Evolutionary conservation across 2,888 invertebrate species (phyloP).

Genomic region (Noctuana brunneofusca): DNA sequence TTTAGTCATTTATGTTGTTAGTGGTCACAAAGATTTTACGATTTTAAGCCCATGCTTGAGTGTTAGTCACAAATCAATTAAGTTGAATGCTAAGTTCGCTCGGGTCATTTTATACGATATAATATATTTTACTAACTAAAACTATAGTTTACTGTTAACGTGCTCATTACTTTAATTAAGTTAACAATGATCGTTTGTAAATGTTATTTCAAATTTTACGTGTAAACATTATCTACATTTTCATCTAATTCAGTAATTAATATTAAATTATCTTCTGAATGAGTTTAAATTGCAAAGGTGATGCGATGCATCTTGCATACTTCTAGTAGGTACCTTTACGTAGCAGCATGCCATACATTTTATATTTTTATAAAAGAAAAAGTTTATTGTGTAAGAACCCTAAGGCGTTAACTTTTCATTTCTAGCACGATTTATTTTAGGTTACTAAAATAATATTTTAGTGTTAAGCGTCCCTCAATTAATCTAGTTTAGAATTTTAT

Average conservation of each 20-base stretch:
- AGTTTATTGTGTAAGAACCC: no score
- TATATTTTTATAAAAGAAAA: conserved; percentile 53
- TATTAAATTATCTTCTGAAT: neutral
- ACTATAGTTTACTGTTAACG: neutral
- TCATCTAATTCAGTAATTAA: neutral
- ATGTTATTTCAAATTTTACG: conserved; percentile 1
- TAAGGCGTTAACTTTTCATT: conserved; percentile 13
- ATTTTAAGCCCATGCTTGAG: conserved; percentile 12
- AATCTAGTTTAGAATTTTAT: conserved; percentile 7
- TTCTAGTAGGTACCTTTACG: conserved; percentile 26
- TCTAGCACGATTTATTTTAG: conserved; percentile 31
- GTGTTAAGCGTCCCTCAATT: conserved; percentile 18
- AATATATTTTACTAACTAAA: conserved; percentile 16
- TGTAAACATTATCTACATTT: neutral
- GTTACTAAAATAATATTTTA: conserved; percentile 25
- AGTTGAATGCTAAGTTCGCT: neutral
- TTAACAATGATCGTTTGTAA: neutral
- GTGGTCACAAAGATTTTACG: conserved; percentile 5
- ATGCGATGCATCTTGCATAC: neutral
- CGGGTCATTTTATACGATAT: conserved; percentile 5
- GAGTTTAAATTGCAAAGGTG: neutral
- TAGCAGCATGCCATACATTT: conserved; percentile 72
- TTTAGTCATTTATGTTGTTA: conserved; percentile 12
- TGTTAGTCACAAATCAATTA: conserved; percentile 19
- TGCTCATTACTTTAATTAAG: conserved; percentile 1